Base-by-base conservation (phyloP, 2,888 invertebrate genomes). In the Agrilus mali region DNA sequence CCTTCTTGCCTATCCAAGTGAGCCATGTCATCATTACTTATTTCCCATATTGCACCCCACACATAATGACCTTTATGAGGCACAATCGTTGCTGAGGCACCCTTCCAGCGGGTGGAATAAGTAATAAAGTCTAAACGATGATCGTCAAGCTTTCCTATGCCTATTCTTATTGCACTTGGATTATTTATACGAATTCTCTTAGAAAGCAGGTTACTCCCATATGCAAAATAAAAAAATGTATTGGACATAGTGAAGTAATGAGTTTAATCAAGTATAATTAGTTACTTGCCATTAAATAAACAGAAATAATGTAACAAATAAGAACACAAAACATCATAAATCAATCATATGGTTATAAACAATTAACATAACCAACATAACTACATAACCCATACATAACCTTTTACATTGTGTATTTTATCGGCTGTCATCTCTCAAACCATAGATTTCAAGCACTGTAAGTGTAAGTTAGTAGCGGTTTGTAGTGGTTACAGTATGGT, bases 121-220 rank as follows among this genome's bases (percentile, higher is more conserved):
- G 66, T 71, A 14, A 72, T 72, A 57, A 87, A 86, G 64, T 85
- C 82, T 31, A 87, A 61, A 49, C 77, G 72, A 57, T 79, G 80
- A 52, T 76, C 82, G 17, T 77, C 66, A 40, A 88, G 67, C 60
- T 73, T 72, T 4, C 82, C 93, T 40, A 79, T 74, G 27, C 78
- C 77, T 53, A 76, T 70, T 56, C 82, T 75, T 43, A 72, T 66
- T 3, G 87, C 86, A 31, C 80, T 75, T 31, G 87, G 84, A 66
- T 87, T 90, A 55, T 82, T 80, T 20, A 89, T 75, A 50, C 75
- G 85, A 52, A 94, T 84, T 55, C 93, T 72, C 60, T 80, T 77
- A 7, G 78, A 71, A 38, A 89, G 68, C 62, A 93, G 73, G 67
- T 94, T 94, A 62, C 92, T 92, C 2, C 92, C 93, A 60, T 84